Evolutionary conservation across 2,113 vertebrate genomes (phyloP).

Genomic region (Scopus umbretta): DNA sequence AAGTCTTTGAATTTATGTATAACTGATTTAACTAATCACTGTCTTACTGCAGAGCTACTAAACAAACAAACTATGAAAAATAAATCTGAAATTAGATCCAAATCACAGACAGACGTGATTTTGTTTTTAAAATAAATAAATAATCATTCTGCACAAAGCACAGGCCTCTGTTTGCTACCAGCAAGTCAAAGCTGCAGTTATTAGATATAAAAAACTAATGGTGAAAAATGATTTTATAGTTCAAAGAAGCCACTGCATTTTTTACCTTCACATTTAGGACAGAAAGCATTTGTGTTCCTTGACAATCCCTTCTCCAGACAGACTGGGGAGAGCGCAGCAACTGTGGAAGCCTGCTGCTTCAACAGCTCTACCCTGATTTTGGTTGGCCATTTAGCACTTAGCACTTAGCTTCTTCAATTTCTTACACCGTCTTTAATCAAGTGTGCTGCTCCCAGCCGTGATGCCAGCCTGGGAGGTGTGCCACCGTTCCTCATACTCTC

Average conservation of each 20-base stretch:
- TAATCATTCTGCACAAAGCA: neutral
- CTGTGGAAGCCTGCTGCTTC: neutral
- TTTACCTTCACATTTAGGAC: neutral
- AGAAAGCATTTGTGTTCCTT: neutral
- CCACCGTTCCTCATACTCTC: neutral
- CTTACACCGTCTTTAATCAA: fast-evolving
- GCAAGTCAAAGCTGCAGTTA: neutral
- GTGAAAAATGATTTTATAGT: neutral
- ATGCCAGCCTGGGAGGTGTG: neutral
- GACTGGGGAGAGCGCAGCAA: fast-evolving
- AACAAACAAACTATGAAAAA: conserved; percentile 48
- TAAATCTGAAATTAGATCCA: conserved; percentile 21
- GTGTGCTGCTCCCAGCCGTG: fast-evolving
- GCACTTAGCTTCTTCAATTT: neutral
- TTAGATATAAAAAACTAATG: neutral
- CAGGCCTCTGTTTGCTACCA: neutral
- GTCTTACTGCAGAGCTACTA: neutral
- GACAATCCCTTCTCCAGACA: neutral
- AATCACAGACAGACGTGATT: conserved; percentile 1
- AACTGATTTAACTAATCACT: conserved; percentile 48
- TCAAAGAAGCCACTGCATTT: neutral
- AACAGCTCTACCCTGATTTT: too few species aligned
- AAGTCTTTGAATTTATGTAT: conserved; percentile 51
- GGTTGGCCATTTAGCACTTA: too few species aligned
- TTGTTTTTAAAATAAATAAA: conserved; percentile 44